Evolutionary conservation across 2,888 invertebrate species (phyloP).

Genomic region (Stenchaetothrips biformis): DNA sequence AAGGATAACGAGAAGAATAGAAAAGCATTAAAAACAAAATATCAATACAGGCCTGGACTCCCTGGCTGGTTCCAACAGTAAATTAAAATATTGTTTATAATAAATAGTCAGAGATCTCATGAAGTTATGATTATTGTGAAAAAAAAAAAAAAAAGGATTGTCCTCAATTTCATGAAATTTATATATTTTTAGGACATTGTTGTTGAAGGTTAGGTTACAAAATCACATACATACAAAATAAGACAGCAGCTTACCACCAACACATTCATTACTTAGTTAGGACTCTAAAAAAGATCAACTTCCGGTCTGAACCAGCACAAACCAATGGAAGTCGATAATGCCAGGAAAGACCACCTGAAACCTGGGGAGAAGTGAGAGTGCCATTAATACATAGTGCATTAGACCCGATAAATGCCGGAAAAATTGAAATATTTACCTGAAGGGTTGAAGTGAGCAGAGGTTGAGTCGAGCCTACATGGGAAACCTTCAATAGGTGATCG

Average conservation of each 20-base stretch:
- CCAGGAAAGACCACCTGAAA: constrained; percentile 38
- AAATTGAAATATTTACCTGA: constrained; percentile 33
- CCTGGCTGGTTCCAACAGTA: constrained; percentile 65
- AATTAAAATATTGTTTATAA: neutral
- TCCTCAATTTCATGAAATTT: neutral
- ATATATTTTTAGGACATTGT: no score
- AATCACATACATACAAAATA: neutral
- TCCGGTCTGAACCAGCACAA: constrained; percentile 35
- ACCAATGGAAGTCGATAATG: constrained; percentile 39
- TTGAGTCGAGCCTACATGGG: constrained; percentile 54
- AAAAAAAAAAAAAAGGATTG: neutral
- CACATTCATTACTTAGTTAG: neutral
- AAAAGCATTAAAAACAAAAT: constrained; percentile 56
- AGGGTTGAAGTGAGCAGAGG: constrained; percentile 51
- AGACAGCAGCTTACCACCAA: no score
- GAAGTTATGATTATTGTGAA: neutral
- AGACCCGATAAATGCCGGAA: neutral
- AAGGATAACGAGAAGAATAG: constrained; percentile 59
- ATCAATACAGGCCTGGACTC: constrained; percentile 63
- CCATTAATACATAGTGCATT: no score
- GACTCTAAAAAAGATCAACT: neutral
- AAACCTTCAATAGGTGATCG: constrained; percentile 61
- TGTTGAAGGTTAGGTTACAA: no score
- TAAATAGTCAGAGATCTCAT: neutral
- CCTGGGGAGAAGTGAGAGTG: constrained; percentile 33